Conservation (phyloP, 2,113 vertebrate species). For the Nansenia antarctica region DNA sequence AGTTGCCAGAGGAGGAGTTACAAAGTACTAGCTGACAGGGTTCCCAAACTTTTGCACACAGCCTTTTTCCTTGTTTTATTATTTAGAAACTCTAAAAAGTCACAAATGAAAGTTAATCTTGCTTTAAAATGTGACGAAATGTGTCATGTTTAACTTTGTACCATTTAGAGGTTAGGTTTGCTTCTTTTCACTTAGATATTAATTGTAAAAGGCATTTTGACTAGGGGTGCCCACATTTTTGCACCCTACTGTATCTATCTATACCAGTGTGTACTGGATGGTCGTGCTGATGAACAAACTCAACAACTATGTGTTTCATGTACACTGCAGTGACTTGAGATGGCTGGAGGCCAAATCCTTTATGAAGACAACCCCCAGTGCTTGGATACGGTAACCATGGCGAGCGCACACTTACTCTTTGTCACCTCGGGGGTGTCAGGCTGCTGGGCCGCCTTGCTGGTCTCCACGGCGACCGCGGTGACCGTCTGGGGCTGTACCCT, state of each 20-base stretch:
- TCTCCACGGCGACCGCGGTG: conserved; percentile 68
- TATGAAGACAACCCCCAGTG: conserved; percentile 33
- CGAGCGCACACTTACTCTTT: conserved; percentile 61
- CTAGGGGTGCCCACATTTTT: too few species aligned
- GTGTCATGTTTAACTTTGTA: too few species aligned
- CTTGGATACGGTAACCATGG: conserved; percentile 17
- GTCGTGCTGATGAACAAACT: neutral
- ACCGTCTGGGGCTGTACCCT: conserved; percentile 67
- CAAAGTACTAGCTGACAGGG: too few species aligned
- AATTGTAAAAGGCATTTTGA: too few species aligned
- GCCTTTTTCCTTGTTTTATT: too few species aligned
- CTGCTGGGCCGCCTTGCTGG: conserved; percentile 48
- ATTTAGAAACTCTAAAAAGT: too few species aligned
- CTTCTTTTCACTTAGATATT: too few species aligned
- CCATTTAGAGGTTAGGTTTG: too few species aligned
- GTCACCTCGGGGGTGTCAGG: conserved; percentile 53
- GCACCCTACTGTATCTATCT: neutral
- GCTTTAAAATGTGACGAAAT: too few species aligned
- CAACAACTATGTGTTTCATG: neutral
- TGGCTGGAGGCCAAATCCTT: conserved; percentile 27
- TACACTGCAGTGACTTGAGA: neutral
- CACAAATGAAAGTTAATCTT: too few species aligned
- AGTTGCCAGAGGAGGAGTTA: too few species aligned
- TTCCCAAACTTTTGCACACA: too few species aligned
- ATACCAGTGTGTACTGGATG: neutral